These are phyloP conservation scores for Coreoperca whiteheadi DNA, from an alignment of 2,113 vertebrate species.

Conservation along the genomic window DNA sequence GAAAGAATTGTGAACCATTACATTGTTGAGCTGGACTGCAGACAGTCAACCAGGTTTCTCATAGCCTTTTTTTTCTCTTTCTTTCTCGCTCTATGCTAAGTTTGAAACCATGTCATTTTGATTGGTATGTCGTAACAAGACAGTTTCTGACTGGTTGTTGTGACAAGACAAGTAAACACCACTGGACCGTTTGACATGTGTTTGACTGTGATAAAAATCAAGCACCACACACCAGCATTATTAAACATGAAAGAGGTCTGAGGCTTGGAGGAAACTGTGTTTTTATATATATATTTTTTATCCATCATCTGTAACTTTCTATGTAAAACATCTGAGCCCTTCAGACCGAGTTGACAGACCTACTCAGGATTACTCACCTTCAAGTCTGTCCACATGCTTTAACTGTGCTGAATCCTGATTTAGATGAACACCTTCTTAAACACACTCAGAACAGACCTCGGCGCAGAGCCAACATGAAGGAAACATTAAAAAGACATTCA, in stretches of 20 bases:
- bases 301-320: neutral
- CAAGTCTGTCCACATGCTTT: no score
- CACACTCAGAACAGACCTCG: no score
- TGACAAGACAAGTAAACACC: slow-evolving; percentile 67
- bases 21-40: slow-evolving; percentile 20
- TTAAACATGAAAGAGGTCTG: slow-evolving; percentile 27
- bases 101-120: slow-evolving; percentile 48
- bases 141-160: slow-evolving; percentile 60
- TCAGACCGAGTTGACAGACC: no score
- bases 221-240: slow-evolving; percentile 34
- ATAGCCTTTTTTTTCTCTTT: neutral
- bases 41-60: slow-evolving; percentile 17
- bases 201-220: slow-evolving; percentile 60
- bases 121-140: slow-evolving; percentile 43
- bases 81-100: slow-evolving; percentile 3
- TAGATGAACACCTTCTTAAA: no score
- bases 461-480: no score
- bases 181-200: slow-evolving; percentile 44
- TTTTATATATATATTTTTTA: no score
- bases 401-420: no score
- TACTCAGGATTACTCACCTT: no score
- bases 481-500: no score
- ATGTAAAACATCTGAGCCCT: no score
- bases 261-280: no score
- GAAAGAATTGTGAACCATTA: slow-evolving; percentile 52